phyloP scores from a whole-genome alignment of 2,113 vertebrate genomes.

The Zosterops pallidus region DNA sequence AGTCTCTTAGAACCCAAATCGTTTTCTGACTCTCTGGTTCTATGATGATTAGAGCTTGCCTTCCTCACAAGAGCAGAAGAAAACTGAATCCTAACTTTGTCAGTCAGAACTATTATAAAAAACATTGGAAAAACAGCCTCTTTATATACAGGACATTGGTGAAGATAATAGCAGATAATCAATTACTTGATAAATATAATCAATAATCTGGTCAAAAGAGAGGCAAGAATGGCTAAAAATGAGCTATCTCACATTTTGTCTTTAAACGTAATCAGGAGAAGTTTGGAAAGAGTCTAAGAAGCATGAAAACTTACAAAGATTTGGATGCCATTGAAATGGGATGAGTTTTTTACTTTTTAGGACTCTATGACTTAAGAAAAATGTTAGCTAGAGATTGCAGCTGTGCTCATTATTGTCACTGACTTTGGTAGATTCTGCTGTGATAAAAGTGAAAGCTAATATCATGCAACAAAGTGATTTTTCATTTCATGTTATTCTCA shows the following conservation, averaged over 20 bases:
- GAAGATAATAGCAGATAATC: background rate
- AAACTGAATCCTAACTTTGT: background rate
- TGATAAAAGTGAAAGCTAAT: background rate
- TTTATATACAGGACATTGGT: fast-evolving
- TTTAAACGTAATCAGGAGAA: background rate
- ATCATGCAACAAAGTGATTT: background rate
- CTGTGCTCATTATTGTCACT: background rate
- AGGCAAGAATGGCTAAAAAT: background rate
- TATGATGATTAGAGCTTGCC: background rate
- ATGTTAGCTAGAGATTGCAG: background rate
- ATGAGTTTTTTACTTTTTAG: background rate
- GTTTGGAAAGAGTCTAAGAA: background rate
- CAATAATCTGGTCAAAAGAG: background rate
- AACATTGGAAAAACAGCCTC: background rate
- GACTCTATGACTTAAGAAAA: background rate
- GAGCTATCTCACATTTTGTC: fast-evolving
- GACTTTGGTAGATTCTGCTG: background rate
- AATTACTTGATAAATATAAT: background rate
- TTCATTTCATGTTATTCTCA: background rate
- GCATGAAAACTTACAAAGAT: background rate
- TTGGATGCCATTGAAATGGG: background rate
- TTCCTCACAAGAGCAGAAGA: background rate
- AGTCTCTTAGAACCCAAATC: background rate
- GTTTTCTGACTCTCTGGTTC: background rate
- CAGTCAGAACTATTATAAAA: background rate